phyloP scores from a whole-genome alignment of 2,797 vertebrate species.

The Scolopax bukidnonensis region DNA sequence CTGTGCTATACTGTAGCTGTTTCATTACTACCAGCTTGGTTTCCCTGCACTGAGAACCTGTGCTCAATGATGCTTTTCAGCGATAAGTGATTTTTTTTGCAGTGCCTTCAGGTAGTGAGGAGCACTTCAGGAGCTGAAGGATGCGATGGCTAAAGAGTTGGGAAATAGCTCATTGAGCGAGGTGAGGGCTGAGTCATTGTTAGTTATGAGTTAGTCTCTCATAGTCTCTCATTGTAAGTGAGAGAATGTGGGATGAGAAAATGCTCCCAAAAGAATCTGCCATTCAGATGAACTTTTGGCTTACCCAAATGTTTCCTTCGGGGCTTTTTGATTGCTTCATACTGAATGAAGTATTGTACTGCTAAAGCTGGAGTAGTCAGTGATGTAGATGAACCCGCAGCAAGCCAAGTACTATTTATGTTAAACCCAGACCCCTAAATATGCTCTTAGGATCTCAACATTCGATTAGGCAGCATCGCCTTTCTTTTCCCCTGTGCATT shows the following conservation, averaged over 20 bases:
- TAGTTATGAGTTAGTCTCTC: neutral
- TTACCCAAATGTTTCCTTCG: neutral
- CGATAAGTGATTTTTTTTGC: neutral
- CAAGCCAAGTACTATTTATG: neutral
- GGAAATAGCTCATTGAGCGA: neutral
- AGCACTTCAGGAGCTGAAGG: neutral
- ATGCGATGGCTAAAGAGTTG: neutral
- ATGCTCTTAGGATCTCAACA: neutral
- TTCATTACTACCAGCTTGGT: neutral
- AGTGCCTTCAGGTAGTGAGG: neutral
- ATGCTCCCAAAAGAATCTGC: neutral
- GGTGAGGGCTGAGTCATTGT: neutral
- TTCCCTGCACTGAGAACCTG: neutral
- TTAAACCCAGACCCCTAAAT: neutral
- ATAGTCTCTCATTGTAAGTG: neutral
- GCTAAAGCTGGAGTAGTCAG: neutral
- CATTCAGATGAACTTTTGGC: neutral
- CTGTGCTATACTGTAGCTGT: neutral
- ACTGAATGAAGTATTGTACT: neutral
- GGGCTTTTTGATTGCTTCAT: conserved; percentile 17
- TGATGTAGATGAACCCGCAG: neutral
- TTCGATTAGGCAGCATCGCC: neutral
- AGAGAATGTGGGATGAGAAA: conserved; percentile 2
- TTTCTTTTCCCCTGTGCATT: neutral
- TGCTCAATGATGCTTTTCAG: neutral